A percentile compares a stretch with the other conserved stretches of the same genome.
phyloP scores from a whole-genome alignment of 2,888 invertebrate species.

The Cinara cedri region DNA sequence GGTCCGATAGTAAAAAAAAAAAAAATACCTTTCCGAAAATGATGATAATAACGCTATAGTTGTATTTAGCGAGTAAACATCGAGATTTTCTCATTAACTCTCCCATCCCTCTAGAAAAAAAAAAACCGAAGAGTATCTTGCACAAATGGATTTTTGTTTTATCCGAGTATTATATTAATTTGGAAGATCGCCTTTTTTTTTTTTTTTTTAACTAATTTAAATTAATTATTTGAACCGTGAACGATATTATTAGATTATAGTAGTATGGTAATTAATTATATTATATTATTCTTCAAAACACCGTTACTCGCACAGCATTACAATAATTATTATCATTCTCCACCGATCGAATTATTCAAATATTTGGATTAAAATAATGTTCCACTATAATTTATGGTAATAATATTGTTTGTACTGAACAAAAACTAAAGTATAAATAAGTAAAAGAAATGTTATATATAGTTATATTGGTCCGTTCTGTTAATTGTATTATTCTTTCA shows the following conservation, averaged over 20 bases:
- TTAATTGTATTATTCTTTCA: not conserved
- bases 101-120: too few species aligned
- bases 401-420: not conserved
- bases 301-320: not conserved
- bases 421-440: not conserved
- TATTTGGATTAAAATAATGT: not conserved
- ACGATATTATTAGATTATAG: constrained; percentile 5
- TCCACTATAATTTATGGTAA: not conserved
- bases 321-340: constrained; percentile 1
- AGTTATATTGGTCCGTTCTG: too few species aligned
- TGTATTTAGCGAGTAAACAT: too few species aligned
- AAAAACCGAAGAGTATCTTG: too few species aligned
- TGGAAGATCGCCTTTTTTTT: not conserved
- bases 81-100: too few species aligned
- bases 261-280: too few species aligned
- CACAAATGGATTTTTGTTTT: not conserved
- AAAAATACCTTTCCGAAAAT: too few species aligned
- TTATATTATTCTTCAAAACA: not conserved
- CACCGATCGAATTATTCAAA: not conserved
- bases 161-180: constrained; percentile 4
- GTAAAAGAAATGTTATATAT: too few species aligned
- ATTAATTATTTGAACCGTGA: constrained; percentile 6
- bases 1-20: too few species aligned
- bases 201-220: not conserved
- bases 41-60: too few species aligned